Evolutionary conservation across 2,797 vertebrate species (phyloP), one percentile per base, ranked within the genome.

Genomic region (Lindbergichthys nudifrons): DNA sequence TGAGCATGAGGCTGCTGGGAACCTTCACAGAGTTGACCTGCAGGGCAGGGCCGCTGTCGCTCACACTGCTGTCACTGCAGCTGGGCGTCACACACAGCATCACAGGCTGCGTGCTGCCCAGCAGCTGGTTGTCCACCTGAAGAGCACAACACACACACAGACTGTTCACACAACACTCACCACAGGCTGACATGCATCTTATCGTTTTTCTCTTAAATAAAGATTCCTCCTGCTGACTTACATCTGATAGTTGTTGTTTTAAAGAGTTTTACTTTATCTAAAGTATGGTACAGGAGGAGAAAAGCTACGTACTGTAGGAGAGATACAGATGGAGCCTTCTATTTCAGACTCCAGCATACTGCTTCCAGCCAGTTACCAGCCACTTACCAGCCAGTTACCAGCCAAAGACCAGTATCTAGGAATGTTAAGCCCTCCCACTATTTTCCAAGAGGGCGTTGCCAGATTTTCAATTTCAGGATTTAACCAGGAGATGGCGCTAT

Each of bases 111-210:
- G 97, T 99, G 84, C 96, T 97, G 1, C 98, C 97, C 47, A 99
- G 94, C 21, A 99, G 96, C 85, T 99, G 97, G 89, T 99, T 99
- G 90, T 99, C 98, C 80, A 99, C 96, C 98, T 99, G 72, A 45
- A 0, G 19, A 54, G 39, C 15, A 75, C 0, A 58, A 64, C 6
- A 81, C 6, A 70, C 23, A 61, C 5, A 69, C 4, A 4, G 0
- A 48, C 19, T 1, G 52, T 41, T 63, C 50, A 52, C 12, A 46
- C 6, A 15, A 2, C 13, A 14, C 2, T 23, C 7, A 9, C 2
- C 21, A 43, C 1, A 51, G 60, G 11, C 21, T 5, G 3, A 10
- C 16, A 13, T 13, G 42, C 2, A 66, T 30, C 11, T 8, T 3
- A 48, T 10, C 6, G 19, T 4, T 47, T 26, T 26, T 19, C 9